Base-by-base conservation (phyloP, 2,113 vertebrate genomes). In the Oncorhynchus mykiss region DNA sequence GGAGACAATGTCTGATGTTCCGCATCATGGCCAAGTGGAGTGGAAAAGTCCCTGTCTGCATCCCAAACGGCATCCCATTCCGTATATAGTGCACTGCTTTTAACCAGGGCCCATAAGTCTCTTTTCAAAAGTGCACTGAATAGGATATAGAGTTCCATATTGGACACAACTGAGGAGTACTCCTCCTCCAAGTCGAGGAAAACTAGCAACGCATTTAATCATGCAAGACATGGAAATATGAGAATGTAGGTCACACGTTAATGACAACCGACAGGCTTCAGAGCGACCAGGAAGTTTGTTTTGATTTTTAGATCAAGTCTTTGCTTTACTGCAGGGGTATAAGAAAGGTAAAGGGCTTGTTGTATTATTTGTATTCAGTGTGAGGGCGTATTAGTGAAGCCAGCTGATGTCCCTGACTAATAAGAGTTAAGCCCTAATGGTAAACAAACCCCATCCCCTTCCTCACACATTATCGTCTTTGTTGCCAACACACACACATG, bases 161-260 rank as follows among this genome's bases (percentile, higher is more conserved):
- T 2, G 9, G 39, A 45, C 39, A 45, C 39, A 45, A 9, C 39
- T 45, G 39, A 45, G 9, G 39, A 54, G 4, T 4, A 14, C 12
- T 54, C 51, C 14, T 4, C 51, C 51, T 54, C 51, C 51, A 54
- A 54, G 51, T 54, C 14, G 49, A 51, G 49, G 49, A 51, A 51
- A 45, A 74, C 71, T 1, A 62, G 70, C 66, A 22, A 60, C 9
- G 67, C 73, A 74, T 78, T 73, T 74, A 84, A 86, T 82, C 75
- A 78, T 77, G 78, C 75, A 69, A 73, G 81, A 88, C 79, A 86
- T 74, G 71, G 83, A 77, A 82, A 88, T 79, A 71, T 76, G 34
- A 68, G 81, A 87, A 91, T 87, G 87, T 86, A 84, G 90, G 89
- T 92, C 89, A 88, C 69, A 54, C 16, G 24, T 49, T 80, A 75